A percentile compares a stretch with the other conserved stretches of the same genome.
phyloP scores from a whole-genome alignment of 2,888 invertebrate genomes.

The Lysandra coridon region DNA sequence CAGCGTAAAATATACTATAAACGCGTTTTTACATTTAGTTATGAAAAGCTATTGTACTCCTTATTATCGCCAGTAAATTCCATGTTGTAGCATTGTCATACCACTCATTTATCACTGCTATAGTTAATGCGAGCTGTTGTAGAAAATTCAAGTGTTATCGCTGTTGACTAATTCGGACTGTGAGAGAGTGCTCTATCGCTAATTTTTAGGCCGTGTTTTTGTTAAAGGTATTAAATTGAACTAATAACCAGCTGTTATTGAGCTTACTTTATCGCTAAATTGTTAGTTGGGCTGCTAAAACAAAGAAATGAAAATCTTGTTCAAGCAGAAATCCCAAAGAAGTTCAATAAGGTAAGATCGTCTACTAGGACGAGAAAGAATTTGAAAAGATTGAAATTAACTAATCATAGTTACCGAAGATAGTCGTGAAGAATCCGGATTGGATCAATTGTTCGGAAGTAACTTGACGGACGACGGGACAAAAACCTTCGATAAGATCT shows the following conservation, averaged over 20 bases:
- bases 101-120: too few species aligned
- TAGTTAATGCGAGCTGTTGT: too few species aligned
- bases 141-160: too few species aligned
- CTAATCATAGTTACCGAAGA: constrained; percentile 9
- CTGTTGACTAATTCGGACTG: too few species aligned
- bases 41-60: too few species aligned
- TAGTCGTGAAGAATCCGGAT: neutral
- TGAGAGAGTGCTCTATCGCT: too few species aligned
- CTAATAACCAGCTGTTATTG: too few species aligned
- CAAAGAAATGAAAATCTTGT: neutral
- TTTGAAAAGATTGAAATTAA: constrained; percentile 9
- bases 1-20: neutral
- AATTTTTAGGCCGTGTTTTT: too few species aligned
- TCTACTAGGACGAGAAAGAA: neutral
- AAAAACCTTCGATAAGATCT: neutral
- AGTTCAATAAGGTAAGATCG: neutral
- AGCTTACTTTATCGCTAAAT: too few species aligned
- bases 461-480: neutral
- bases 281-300: neutral
- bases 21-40: neutral
- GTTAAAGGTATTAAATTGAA: too few species aligned
- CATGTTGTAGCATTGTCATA: too few species aligned
- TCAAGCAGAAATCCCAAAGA: neutral
- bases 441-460: constrained; percentile 8
- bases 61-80: too few species aligned